These are phyloP conservation scores for Allobates femoralis DNA, from an alignment of 2,797 vertebrate species.

Conservation along the genomic window DNA sequence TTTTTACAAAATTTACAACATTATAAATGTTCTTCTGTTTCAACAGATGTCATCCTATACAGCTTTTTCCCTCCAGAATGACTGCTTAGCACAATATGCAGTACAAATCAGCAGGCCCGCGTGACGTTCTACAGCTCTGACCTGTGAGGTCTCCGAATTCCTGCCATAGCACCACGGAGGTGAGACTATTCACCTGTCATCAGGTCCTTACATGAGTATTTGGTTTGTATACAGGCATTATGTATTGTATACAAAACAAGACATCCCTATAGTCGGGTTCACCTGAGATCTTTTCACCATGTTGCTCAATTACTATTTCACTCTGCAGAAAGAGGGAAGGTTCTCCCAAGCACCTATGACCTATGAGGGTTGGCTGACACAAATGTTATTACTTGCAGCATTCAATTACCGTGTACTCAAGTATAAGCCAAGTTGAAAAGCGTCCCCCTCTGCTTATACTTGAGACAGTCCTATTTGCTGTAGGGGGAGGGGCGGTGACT, in stretches of 20 bases:
- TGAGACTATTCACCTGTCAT: not conserved
- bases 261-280: not conserved
- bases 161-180: not conserved
- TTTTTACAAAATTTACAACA: no score
- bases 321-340: no score
- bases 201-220: not conserved
- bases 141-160: not conserved
- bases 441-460: no score
- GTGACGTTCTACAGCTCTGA: not conserved
- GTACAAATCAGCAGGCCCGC: not conserved
- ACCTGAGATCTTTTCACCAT: no score
- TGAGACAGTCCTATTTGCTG: no score
- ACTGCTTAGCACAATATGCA: not conserved
- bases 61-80: not conserved
- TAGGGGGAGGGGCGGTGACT: no score
- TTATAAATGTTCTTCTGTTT: no score
- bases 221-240: not conserved
- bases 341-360: not conserved
- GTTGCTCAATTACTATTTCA: no score
- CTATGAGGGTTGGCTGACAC: not conserved
- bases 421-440: no score
- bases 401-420: no score
- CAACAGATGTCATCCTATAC: no score
- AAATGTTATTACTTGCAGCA: no score
- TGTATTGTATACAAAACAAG: not conserved